Percentiles rank a stretch among this genome's conserved stretches.
These are phyloP conservation scores for Pseudorasbora parva DNA, from an alignment of 2,113 vertebrate species.

Conservation along the genomic window DNA sequence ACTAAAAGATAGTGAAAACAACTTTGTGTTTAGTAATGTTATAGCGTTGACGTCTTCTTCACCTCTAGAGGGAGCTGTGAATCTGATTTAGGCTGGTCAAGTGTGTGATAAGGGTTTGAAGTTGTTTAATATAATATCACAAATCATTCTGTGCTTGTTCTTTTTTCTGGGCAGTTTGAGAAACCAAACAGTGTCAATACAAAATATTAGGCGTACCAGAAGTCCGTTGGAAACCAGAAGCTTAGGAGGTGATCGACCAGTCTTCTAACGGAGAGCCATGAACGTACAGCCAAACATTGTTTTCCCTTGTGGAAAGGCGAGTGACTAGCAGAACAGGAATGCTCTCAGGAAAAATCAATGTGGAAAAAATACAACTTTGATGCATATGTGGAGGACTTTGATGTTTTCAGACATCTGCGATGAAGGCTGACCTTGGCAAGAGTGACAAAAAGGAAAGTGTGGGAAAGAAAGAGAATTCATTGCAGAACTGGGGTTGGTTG, in stretches of 20 bases:
- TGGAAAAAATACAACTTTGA: no score
- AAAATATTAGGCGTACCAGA: background rate
- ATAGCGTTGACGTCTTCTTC: no score
- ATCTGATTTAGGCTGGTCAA: background rate
- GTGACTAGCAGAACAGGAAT: background rate
- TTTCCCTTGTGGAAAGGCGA: background rate
- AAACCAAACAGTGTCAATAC: no score
- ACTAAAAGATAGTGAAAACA: background rate
- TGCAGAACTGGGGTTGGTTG: background rate
- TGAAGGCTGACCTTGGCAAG: background rate
- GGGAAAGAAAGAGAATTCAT: background rate
- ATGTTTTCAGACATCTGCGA: background rate
- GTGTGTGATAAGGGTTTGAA: background rate
- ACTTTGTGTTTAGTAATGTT: background rate
- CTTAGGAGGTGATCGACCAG: background rate
- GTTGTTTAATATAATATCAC: background rate
- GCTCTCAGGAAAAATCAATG: slow-evolving; percentile 8
- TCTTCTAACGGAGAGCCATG: background rate
- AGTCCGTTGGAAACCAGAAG: background rate
- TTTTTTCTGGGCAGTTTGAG: background rate
- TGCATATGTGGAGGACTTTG: no score
- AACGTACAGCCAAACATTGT: background rate
- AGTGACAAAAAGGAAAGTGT: background rate
- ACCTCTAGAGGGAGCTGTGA: slow-evolving; percentile 22
- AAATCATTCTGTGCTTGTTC: background rate